Evolutionary conservation across 2,888 invertebrate genomes (phyloP).

Genomic region (Stictocephala bisonia): DNA sequence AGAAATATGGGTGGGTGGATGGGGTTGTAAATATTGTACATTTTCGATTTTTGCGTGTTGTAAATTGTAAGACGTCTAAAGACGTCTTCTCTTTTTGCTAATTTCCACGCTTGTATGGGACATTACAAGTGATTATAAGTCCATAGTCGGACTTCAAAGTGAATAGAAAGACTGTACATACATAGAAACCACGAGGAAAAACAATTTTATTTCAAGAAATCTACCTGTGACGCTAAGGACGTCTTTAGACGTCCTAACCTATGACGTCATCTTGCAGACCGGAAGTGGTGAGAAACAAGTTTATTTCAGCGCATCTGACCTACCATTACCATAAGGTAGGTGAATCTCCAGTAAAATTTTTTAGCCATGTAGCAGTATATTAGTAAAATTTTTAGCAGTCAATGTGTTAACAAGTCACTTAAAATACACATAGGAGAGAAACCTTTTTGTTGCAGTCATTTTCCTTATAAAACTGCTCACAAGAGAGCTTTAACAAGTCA

Average conservation of each 20-base stretch:
- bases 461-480: too few relatives aligned
- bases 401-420: too few relatives aligned
- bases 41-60: not conserved
- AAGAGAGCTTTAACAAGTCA: too few relatives aligned
- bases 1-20: conserved; percentile 8
- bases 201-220: not conserved
- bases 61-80: not conserved
- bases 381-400: conserved; percentile 14
- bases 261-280: not conserved
- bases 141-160: conserved; percentile 1
- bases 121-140: not conserved
- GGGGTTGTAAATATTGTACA: conserved; percentile 15
- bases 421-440: too few relatives aligned
- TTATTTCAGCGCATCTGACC: not conserved
- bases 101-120: not conserved
- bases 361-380: conserved; percentile 15
- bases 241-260: not conserved
- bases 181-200: not conserved
- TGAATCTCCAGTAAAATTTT: not conserved
- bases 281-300: not conserved
- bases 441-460: too few relatives aligned
- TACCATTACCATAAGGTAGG: conserved; percentile 4
- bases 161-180: not conserved
- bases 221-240: not conserved
- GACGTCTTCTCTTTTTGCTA: conserved; percentile 8